Conservation (phyloP, 2,113 vertebrate genomes). For the Protomyctophum bolini region DNA sequence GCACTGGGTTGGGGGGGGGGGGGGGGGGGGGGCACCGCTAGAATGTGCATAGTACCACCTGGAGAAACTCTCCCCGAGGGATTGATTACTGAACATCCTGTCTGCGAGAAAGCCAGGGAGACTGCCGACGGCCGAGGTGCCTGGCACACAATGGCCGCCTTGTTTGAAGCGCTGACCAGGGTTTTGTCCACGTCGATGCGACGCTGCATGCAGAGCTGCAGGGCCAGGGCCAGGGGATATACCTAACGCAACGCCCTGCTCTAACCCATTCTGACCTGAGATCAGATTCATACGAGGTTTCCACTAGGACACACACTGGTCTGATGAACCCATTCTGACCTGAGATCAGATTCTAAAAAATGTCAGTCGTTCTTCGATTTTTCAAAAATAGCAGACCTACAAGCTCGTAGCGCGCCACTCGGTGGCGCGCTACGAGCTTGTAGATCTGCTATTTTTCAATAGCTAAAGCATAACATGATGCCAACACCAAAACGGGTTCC, state of each 20-base stretch:
- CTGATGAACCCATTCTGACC: no score
- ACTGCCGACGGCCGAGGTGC: slow-evolving; percentile 50
- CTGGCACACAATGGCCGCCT: slow-evolving; percentile 66
- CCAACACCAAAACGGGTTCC: no score
- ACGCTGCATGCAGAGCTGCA: slow-evolving; percentile 39
- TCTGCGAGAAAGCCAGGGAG: slow-evolving; percentile 54
- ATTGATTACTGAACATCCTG: slow-evolving; percentile 73
- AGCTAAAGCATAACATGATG: no score
- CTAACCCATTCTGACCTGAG: no score
- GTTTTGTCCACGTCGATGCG: slow-evolving; percentile 59
- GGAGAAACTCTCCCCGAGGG: slow-evolving; percentile 68
- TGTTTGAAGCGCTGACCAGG: slow-evolving; percentile 51
- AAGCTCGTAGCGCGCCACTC: no score
- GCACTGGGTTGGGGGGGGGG: not conserved
- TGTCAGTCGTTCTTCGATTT: no score
- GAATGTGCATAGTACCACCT: slow-evolving; percentile 68
- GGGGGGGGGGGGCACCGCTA: slow-evolving; percentile 36
- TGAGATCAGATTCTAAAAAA: no score
- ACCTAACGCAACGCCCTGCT: slow-evolving; percentile 52
- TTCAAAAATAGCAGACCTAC: no score
- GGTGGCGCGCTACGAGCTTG: no score
- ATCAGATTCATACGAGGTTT: no score
- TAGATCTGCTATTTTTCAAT: no score
- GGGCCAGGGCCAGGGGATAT: slow-evolving; percentile 53
- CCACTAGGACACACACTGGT: no score